Base-by-base conservation (phyloP, 2,797 vertebrate genomes). In the Erethizon dorsatum region DNA sequence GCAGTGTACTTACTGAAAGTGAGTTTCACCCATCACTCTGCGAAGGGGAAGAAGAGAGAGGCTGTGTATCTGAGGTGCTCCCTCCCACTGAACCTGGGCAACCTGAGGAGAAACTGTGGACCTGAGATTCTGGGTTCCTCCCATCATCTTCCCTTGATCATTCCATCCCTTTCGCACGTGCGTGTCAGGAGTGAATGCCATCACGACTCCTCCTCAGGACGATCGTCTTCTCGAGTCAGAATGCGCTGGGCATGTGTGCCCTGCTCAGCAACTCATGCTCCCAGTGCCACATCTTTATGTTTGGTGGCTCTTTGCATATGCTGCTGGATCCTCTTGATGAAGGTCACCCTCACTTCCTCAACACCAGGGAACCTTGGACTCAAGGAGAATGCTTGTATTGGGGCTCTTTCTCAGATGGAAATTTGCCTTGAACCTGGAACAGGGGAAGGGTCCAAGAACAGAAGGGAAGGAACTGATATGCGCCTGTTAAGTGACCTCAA, bases 61-160 rank as follows among this genome's bases (percentile, higher is more conserved):
- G 20, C 50, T 0, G 0, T 0, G 22, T 5, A 7, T 28, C 8
- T 0, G 6, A 63, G 52, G 59, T 22, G 8, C n/a, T 20, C 57
- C 12, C 37, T 82, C 52, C 89, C 22, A 20, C 13, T 4, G 15
- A 54, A 47, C 52, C 83, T 24, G 50, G 31, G 50, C 22, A 31
- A 75, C 26, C n/a, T 2, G 52, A 78, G 79, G 24, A 77, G 45
- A 20, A 26, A 20, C 6, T 3, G 0, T 28, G 69, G 79, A 75
- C 54, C 88, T 54, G 61, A 94, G 8, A 82, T 14, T 79, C 41
- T 47, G 4, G 0, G 18, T 37, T 24, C 77, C 50, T 84, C 50
- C 22, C 54, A 0, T 73, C 87, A 0, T 41, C 54, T 78, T 33
- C 73, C 56, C 65, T 86, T 61, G 57, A 47, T 80, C 14, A 12